Conservation (phyloP, 2,113 vertebrate genomes). For the Anguilla rostrata region DNA sequence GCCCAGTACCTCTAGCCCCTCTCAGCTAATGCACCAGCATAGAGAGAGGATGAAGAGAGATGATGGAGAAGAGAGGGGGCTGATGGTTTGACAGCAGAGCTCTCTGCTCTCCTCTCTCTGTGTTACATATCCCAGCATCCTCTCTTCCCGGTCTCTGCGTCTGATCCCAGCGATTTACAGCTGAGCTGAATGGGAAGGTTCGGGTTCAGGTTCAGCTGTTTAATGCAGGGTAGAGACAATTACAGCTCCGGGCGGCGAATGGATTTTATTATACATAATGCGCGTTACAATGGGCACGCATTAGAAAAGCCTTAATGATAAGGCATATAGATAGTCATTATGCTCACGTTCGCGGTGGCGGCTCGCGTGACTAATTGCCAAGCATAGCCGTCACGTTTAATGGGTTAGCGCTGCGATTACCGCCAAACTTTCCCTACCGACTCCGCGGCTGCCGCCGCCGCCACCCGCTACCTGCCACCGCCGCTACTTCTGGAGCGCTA, state of each 20-base stretch:
- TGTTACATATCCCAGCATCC: background rate
- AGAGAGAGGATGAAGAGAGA: no score
- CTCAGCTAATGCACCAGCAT: background rate
- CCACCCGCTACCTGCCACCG: no score
- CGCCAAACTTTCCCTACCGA: background rate
- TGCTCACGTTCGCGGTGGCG: slow-evolving; percentile 16
- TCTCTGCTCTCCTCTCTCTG: background rate
- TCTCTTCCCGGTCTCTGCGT: background rate
- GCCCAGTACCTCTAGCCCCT: background rate
- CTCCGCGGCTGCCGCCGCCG: background rate
- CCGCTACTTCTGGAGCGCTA: slow-evolving; percentile 27
- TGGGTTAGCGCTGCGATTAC: background rate
- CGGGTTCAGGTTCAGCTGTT: background rate
- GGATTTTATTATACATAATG: background rate
- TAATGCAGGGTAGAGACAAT: background rate
- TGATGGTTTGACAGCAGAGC: background rate
- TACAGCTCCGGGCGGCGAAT: background rate
- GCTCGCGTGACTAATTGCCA: slow-evolving; percentile 36
- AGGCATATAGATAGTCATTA: slow-evolving; percentile 12
- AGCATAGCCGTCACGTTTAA: background rate
- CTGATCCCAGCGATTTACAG: background rate
- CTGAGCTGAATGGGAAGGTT: background rate
- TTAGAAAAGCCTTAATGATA: background rate
- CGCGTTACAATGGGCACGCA: background rate
- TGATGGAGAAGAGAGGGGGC: background rate